These are phyloP conservation scores for Sturmia bella DNA, from an alignment of 2,888 invertebrate genomes.

Conservation along the genomic window DNA sequence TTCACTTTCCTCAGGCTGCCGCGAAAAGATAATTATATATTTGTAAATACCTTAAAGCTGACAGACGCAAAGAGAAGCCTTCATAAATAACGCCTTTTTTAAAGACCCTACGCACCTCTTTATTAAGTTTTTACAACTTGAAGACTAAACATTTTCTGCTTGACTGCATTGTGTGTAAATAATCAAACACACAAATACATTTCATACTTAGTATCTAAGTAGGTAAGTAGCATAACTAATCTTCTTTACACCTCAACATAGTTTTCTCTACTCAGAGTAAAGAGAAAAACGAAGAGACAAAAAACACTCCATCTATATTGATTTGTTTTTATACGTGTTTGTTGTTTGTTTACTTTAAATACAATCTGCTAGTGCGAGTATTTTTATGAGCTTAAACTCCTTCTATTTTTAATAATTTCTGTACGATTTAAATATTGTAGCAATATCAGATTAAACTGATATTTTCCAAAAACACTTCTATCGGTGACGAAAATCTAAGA, in stretches of 20 bases:
- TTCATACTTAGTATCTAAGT: neutral
- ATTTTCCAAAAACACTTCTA: slow-evolving; percentile 41
- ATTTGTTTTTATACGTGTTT: slow-evolving; percentile 54
- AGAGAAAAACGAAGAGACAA: slow-evolving; percentile 1
- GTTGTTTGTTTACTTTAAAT: slow-evolving; percentile 8
- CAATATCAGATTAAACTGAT: slow-evolving; percentile 36
- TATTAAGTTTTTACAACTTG: slow-evolving; percentile 59
- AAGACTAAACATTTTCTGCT: slow-evolving; percentile 32
- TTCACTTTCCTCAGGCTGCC: neutral
- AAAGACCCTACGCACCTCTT: slow-evolving; percentile 67
- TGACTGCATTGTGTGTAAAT: slow-evolving; percentile 4
- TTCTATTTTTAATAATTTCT: slow-evolving; percentile 50
- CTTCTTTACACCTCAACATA: slow-evolving; percentile 56
- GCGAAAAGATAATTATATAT: neutral
- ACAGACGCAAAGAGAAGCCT: slow-evolving; percentile 54
- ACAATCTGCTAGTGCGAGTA: slow-evolving; percentile 25
- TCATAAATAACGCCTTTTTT: slow-evolving; percentile 68
- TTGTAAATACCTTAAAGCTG: slow-evolving; percentile 38
- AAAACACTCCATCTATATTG: slow-evolving; percentile 45
- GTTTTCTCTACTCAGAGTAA: slow-evolving; percentile 34
- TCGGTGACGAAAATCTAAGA: slow-evolving; percentile 60
- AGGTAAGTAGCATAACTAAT: slow-evolving; percentile 66
- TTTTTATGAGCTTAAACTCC: slow-evolving; percentile 42
- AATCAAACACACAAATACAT: neutral
- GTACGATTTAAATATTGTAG: slow-evolving; percentile 60